phyloP scores from a whole-genome alignment of 2,888 invertebrate species.

The Philopedon plagiatum region DNA sequence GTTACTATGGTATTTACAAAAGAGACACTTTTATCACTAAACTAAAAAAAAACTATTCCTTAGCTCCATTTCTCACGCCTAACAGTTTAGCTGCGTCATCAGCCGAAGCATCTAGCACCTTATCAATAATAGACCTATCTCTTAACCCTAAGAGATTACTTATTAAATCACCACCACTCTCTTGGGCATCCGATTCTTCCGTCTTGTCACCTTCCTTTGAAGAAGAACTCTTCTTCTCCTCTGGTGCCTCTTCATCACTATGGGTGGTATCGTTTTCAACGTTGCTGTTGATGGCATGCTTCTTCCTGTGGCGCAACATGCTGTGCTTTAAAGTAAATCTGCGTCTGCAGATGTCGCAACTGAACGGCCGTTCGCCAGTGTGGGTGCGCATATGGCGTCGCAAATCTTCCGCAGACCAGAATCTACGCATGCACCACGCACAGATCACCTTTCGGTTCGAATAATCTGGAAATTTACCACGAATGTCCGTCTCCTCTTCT shows the following conservation, averaged over 20 bases:
- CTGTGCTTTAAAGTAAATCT: constrained; percentile 94
- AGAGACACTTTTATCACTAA: constrained; percentile 23
- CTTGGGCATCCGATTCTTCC: constrained; percentile 69
- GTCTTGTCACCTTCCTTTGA: constrained; percentile 67
- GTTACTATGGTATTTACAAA: constrained; percentile 21
- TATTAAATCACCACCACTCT: constrained; percentile 83
- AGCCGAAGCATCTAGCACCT: constrained; percentile 84
- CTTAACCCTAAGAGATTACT: constrained; percentile 91
- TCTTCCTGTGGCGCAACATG: constrained; percentile 94
- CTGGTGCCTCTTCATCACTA: constrained; percentile 66
- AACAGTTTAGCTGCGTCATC: constrained; percentile 92
- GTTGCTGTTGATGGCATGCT: constrained; percentile 75
- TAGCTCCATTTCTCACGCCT: constrained; percentile 76
- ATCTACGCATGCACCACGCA: constrained; percentile 92
- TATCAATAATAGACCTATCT: constrained; percentile 88
- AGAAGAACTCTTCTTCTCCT: constrained; percentile 46
- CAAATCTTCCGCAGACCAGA: constrained; percentile 96
- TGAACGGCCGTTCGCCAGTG: constrained; percentile 92
- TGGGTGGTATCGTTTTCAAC: constrained; percentile 69
- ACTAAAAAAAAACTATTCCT: constrained; percentile 54
- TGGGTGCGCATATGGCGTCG: constrained; percentile 95
- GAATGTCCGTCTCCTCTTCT: constrained; percentile 80
- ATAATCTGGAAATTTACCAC: constrained; percentile 89
- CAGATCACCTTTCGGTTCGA: constrained; percentile 91
- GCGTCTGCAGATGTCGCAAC: constrained; percentile 90